Evolutionary conservation across 1,140 invertebrate species (phyloP).

Genomic region (Leptinotarsa undecemlineata): DNA sequence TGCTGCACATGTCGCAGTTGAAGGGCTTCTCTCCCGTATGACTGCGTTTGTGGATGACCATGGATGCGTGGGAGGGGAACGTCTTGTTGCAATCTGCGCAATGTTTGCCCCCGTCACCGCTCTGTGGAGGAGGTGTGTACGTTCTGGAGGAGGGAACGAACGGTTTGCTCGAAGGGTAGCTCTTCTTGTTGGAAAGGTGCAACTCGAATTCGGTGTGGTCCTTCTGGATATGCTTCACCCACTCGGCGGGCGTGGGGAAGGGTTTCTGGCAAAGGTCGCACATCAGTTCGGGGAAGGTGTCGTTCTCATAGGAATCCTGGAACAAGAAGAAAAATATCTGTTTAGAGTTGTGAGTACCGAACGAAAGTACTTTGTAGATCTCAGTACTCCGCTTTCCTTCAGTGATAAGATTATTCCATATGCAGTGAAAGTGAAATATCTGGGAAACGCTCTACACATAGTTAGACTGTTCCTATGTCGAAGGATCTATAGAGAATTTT

Average conservation of each 20-base stretch:
- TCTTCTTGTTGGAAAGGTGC: conserved; percentile 54
- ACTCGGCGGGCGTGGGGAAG: conserved; percentile 79
- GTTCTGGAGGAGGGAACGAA: background rate
- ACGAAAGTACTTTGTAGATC: too few species aligned
- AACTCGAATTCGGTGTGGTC: conserved; percentile 82
- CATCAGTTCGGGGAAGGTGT: conserved; percentile 69
- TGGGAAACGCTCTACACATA: too few species aligned
- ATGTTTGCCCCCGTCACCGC: background rate
- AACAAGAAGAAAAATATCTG: conserved; percentile 17
- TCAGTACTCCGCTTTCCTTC: too few species aligned
- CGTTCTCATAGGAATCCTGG: conserved; percentile 67
- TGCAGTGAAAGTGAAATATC: too few species aligned
- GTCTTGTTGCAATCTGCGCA: conserved; percentile 74
- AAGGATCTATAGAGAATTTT: too few species aligned
- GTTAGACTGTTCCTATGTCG: too few species aligned
- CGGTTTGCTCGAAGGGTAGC: conserved; percentile 15
- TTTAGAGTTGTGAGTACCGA: too few species aligned
- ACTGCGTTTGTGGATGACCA: conserved; percentile 73
- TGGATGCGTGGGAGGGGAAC: conserved; percentile 76
- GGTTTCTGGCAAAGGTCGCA: conserved; percentile 82
- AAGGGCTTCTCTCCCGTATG: conserved; percentile 74
- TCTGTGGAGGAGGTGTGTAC: background rate
- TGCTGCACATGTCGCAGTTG: conserved; percentile 73
- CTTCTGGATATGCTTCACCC: conserved; percentile 81
- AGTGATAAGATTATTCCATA: too few species aligned